These are phyloP conservation scores for Metridium senile DNA, from an alignment of 92 coral and sea anemone genomes.

Conservation along the genomic window DNA sequence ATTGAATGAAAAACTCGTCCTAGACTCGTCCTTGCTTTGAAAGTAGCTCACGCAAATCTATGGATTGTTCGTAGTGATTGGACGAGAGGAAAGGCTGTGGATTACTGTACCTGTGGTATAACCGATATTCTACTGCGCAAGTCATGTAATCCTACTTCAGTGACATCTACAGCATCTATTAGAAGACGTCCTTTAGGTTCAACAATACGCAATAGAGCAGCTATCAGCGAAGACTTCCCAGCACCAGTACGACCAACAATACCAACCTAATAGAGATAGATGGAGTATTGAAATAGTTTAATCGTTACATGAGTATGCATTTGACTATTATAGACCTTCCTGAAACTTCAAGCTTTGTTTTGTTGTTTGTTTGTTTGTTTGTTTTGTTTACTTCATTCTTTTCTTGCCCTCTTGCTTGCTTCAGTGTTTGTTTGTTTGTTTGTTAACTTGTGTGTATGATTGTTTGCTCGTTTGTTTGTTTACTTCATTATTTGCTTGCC, in stretches of 20 bases:
- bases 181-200: slow-evolving; percentile 78
- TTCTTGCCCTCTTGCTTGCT: background rate
- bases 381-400: background rate
- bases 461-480: background rate
- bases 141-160: slow-evolving; percentile 80
- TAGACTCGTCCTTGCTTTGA: too few species aligned
- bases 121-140: slow-evolving; percentile 79
- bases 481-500: background rate
- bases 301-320: too few species aligned
- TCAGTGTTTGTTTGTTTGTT: background rate
- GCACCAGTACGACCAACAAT: slow-evolving; percentile 96
- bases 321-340: too few species aligned
- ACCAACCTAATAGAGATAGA: slow-evolving; percentile 62
- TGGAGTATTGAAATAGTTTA: background rate
- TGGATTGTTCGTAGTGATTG: background rate
- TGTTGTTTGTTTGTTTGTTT: background rate
- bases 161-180: slow-evolving; percentile 84
- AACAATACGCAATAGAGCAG: slow-evolving; percentile 79
- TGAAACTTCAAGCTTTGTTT: too few species aligned
- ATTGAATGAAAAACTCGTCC: too few species aligned
- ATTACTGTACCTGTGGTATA: slow-evolving; percentile 76
- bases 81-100: background rate
- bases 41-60: too few species aligned
- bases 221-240: slow-evolving; percentile 86
- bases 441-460: background rate